A percentile compares a stretch with the other conserved stretches of the same genome.
Evolutionary conservation across 2,888 invertebrate species (phyloP).

Genomic region (Cenopis cana): DNA sequence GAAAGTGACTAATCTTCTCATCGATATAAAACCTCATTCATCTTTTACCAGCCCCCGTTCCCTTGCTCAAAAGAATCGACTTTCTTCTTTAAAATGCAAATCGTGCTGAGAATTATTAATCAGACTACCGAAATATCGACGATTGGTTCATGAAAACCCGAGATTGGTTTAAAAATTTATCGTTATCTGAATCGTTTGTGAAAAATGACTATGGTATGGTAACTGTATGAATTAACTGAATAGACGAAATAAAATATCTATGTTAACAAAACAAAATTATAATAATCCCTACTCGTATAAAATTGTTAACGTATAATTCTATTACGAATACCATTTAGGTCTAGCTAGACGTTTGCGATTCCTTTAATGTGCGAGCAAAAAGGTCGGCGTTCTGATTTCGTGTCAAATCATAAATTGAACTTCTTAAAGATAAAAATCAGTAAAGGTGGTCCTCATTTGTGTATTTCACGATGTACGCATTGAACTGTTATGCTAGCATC

Average conservation of each 20-base stretch:
- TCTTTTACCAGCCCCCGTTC: background rate
- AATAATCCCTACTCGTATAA: background rate
- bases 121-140: background rate
- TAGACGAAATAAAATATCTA: too few relatives aligned
- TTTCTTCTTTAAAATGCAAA: conserved; percentile 33
- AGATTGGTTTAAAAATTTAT: background rate
- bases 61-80: conserved; percentile 12
- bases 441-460: conserved; percentile 3
- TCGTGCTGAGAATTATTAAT: conserved; percentile 9
- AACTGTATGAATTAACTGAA: too few relatives aligned
- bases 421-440: conserved; percentile 29
- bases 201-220: too few relatives aligned
- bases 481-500: background rate
- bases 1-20: conserved; percentile 4
- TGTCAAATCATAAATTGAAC: conserved; percentile 34
- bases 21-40: conserved; percentile 21
- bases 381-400: conserved; percentile 10
- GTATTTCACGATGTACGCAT: conserved; percentile 7
- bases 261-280: background rate
- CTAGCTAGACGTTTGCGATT: conserved; percentile 28
- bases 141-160: background rate
- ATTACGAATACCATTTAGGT: conserved; percentile 2
- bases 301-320: too few relatives aligned
- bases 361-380: conserved; percentile 10
- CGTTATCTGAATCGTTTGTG: background rate